Conservation (phyloP, 2,113 vertebrate species). For the Vimba vimba region DNA sequence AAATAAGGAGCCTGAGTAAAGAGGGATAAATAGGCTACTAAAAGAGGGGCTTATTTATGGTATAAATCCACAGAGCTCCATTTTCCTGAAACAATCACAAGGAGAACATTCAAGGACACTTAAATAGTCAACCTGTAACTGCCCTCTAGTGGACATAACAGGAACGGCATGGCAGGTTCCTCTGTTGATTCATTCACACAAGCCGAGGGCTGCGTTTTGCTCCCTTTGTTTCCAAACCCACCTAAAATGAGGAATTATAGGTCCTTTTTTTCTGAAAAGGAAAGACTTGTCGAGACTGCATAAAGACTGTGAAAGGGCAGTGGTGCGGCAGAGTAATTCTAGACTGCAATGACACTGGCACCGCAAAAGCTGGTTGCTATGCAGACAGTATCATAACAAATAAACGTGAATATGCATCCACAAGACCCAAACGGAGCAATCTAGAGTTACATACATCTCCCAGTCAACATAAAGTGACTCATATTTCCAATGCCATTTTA, state of each 20-base stretch:
- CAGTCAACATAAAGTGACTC: slow-evolving; percentile 53
- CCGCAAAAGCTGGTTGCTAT: slow-evolving; percentile 52
- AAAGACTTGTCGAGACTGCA: slow-evolving; percentile 19
- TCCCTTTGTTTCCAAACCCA: not conserved
- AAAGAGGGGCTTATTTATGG: not conserved
- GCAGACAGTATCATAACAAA: slow-evolving; percentile 54
- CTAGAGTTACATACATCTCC: slow-evolving; percentile 44
- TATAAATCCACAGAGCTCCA: slow-evolving; percentile 11
- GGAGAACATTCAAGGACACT: slow-evolving; percentile 37
- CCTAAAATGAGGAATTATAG: slow-evolving; percentile 20
- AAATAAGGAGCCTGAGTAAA: not conserved
- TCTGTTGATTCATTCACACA: not conserved
- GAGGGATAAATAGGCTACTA: not conserved
- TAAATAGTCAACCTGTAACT: slow-evolving; percentile 14
- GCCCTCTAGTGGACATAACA: slow-evolving; percentile 53
- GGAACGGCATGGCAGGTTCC: not conserved
- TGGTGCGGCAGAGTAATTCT: slow-evolving; percentile 32
- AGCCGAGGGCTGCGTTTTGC: slow-evolving; percentile 11
- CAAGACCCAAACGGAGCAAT: slow-evolving; percentile 14
- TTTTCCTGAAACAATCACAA: slow-evolving; percentile 42
- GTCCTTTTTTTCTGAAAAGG: slow-evolving; percentile 11
- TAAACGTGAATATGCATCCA: slow-evolving; percentile 38
- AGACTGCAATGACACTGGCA: slow-evolving; percentile 6
- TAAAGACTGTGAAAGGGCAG: slow-evolving; percentile 45
- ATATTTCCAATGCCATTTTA: slow-evolving; percentile 38